phyloP scores from a whole-genome alignment of 2,888 invertebrate genomes.

The Resseliella maxima region DNA sequence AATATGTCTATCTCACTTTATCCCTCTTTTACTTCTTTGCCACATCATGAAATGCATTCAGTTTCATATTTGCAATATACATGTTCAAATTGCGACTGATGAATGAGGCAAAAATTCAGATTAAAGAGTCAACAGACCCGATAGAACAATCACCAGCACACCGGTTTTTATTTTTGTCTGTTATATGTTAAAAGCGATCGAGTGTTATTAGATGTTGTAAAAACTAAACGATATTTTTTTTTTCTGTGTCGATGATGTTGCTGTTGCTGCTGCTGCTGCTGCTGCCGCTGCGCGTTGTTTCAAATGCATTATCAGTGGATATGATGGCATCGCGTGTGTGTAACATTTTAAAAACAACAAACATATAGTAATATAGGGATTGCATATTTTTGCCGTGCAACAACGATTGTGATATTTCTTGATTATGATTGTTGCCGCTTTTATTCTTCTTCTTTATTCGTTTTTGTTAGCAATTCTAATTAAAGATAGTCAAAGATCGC shows the following conservation, averaged over 20 bases:
- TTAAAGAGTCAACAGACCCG: not conserved
- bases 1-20: too few relatives aligned
- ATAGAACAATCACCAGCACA: not conserved
- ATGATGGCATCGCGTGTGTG: constrained; percentile 34
- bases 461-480: constrained; percentile 33
- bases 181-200: not conserved
- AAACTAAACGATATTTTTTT: constrained; percentile 18
- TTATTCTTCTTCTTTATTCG: not conserved
- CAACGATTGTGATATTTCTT: constrained; percentile 3
- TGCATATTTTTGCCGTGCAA: constrained; percentile 21
- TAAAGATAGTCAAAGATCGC: constrained; percentile 46
- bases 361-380: not conserved
- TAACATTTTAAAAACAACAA: not conserved
- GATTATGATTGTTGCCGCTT: constrained; percentile 45
- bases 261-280: not conserved
- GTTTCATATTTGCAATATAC: not conserved
- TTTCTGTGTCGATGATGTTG: too few relatives aligned
- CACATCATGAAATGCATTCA: not conserved
- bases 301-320: not conserved
- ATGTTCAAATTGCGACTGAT: not conserved
- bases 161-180: not conserved
- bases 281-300: not conserved
- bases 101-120: not conserved
- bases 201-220: not conserved
- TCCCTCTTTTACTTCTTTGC: not conserved